Percentiles rank a stretch among this genome's conserved stretches.
phyloP scores from a whole-genome alignment of 1,140 invertebrate genomes.

The Brachionus sp. region DNA sequence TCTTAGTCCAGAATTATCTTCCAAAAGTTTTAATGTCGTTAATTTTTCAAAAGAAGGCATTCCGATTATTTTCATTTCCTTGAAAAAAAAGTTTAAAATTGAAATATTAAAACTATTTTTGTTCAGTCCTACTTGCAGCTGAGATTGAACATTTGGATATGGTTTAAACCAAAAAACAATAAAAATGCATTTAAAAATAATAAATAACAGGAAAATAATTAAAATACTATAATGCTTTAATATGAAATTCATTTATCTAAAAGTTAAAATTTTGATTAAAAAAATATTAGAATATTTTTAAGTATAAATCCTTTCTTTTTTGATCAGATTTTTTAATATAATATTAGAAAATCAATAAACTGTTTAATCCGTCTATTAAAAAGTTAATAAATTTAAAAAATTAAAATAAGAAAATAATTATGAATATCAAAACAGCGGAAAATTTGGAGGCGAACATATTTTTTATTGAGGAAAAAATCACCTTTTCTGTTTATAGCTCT shows the following conservation, averaged over 20 bases:
- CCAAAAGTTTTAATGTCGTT: background rate
- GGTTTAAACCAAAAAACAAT: background rate
- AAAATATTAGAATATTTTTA: background rate
- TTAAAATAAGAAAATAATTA: background rate
- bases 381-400: background rate
- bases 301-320: background rate
- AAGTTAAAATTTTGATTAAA: background rate
- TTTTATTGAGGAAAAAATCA: background rate
- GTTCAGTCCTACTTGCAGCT: background rate
- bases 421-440: background rate
- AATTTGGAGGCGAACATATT: background rate
- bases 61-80: constrained; percentile 19
- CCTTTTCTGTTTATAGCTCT: too few species aligned
- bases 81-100: background rate
- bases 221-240: constrained; percentile 19
- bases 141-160: background rate
- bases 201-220: constrained; percentile 1
- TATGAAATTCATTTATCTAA: constrained; percentile 20
- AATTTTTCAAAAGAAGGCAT: background rate
- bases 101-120: background rate
- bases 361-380: background rate
- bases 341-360: background rate
- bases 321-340: background rate
- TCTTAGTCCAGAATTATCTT: background rate
- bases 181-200: background rate